Evolutionary conservation across 2,797 vertebrate genomes (phyloP).

Genomic region (Gallirallus australis): DNA sequence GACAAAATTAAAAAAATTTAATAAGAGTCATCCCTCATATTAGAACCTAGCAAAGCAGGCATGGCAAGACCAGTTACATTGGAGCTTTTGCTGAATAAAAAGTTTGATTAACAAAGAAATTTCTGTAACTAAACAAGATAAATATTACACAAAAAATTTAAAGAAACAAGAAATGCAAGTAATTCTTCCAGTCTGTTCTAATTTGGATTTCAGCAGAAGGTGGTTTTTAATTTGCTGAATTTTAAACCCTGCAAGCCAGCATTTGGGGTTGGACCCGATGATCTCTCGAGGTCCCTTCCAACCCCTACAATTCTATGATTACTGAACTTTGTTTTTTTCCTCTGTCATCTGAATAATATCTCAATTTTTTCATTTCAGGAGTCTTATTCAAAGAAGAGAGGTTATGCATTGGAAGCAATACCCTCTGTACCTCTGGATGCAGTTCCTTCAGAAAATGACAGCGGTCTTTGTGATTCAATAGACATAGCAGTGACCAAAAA

Average conservation of each 20-base stretch:
- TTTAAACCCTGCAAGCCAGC: not conserved
- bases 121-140: not conserved
- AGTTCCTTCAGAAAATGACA: constrained; percentile 90
- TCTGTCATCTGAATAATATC: not conserved
- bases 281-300: no score
- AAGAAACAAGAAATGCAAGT: not conserved
- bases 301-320: not conserved
- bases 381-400: constrained; percentile 85
- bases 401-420: constrained; percentile 83
- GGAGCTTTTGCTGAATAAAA: not conserved
- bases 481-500: constrained; percentile 93
- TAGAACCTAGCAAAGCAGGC: not conserved
- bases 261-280: no score
- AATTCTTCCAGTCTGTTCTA: not conserved
- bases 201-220: not conserved
- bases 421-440: constrained; percentile 90
- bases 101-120: not conserved
- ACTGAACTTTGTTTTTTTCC: not conserved
- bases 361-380: constrained; percentile 82
- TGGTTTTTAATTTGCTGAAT: constrained; percentile 3
- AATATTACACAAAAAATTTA: not conserved
- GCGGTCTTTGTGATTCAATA: constrained; percentile 88
- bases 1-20: not conserved
- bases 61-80: not conserved
- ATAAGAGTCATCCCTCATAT: not conserved